phyloP scores from a whole-genome alignment of 2,113 vertebrate genomes.

The Australoheros scitulus region DNA sequence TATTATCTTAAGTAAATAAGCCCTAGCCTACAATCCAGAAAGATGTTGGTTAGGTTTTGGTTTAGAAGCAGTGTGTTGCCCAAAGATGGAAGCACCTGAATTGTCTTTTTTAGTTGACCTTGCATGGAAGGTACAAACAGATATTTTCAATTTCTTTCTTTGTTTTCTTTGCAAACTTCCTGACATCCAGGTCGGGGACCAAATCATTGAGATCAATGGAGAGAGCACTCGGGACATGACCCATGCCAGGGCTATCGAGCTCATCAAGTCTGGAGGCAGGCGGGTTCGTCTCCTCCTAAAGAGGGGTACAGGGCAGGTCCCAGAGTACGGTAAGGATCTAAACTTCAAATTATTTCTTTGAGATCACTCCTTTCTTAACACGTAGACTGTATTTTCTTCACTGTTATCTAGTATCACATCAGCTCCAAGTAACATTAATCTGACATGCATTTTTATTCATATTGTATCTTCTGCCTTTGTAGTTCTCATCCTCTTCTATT shows the following conservation, averaged over 20 bases:
- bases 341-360: conserved; percentile 10
- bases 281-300: conserved; percentile 94
- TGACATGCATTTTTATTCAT: conserved; percentile 48
- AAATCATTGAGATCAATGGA: conserved; percentile 99
- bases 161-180: background rate
- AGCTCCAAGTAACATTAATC: conserved; percentile 33
- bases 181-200: conserved; percentile 91
- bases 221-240: conserved; percentile 98
- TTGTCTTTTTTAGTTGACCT: background rate
- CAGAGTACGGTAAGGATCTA: conserved; percentile 92
- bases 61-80: background rate
- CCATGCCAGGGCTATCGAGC: conserved; percentile 94
- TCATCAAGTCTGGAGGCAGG: conserved; percentile 96
- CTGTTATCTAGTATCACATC: conserved; percentile 31
- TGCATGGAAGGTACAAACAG: background rate
- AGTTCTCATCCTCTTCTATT: conserved; percentile 14
- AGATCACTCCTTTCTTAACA: conserved; percentile 34
- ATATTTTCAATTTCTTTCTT: background rate
- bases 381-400: background rate
- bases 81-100: background rate
- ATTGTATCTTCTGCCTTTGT: conserved; percentile 21
- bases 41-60: background rate
- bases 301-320: conserved; percentile 95
- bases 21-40: background rate
- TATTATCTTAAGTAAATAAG: background rate